phyloP scores from a whole-genome alignment of 2,888 invertebrate species.

The Herminia tarsipennalis region DNA sequence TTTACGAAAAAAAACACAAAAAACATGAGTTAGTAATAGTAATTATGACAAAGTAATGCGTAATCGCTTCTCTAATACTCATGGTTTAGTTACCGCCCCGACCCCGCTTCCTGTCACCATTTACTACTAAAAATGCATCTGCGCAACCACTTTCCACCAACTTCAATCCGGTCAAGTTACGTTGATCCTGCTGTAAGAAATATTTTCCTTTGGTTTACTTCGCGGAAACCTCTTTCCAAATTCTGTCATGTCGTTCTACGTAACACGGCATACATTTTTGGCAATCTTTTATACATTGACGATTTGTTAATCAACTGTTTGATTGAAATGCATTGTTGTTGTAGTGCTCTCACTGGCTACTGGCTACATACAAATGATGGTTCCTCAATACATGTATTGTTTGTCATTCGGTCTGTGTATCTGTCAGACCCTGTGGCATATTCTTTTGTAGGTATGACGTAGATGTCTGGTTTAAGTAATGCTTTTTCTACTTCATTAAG shows the following conservation, averaged over 20 bases:
- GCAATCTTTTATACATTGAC: constrained; percentile 1
- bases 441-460: not conserved
- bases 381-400: no score
- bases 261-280: constrained; percentile 10
- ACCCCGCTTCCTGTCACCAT: no score
- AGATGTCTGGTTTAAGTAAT: constrained; percentile 34
- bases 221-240: not conserved
- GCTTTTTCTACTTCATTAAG: constrained; percentile 23
- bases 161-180: no score
- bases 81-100: no score
- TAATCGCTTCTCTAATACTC: no score
- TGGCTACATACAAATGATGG: constrained; percentile 61
- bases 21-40: no score
- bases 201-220: not conserved
- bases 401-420: not conserved
- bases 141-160: no score
- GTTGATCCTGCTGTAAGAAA: no score
- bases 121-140: no score
- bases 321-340: constrained; percentile 45
- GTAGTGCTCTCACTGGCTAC: constrained; percentile 55
- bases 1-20: no score
- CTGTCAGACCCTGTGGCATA: constrained; percentile 18
- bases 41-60: no score
- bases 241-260: constrained; percentile 6
- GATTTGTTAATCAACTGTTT: constrained; percentile 21